phyloP scores from a whole-genome alignment of 2,888 invertebrate species.

The Xanthia togata region DNA sequence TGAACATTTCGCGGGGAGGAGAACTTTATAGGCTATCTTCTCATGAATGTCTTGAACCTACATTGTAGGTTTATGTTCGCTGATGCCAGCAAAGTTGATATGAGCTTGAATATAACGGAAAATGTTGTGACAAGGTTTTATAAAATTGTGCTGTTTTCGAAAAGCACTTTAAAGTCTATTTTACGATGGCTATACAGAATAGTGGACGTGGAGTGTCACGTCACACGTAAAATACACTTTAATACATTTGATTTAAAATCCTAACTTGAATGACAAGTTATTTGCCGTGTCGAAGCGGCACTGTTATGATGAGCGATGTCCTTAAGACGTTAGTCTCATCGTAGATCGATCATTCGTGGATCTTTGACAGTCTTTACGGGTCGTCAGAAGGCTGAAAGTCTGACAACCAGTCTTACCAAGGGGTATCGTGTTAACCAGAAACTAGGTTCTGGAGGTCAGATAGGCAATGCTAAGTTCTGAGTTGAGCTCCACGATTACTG shows the following conservation, averaged over 20 bases:
- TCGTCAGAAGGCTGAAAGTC: background rate
- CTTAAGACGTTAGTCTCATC: too few relatives aligned
- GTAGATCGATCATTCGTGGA: too few relatives aligned
- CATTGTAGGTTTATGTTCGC: constrained; percentile 46
- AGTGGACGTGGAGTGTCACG: too few relatives aligned
- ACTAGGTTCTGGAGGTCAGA: background rate
- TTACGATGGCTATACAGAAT: too few relatives aligned
- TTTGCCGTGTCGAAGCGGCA: too few relatives aligned
- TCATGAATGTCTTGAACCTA: constrained; percentile 29
- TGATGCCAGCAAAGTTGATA: constrained; percentile 23
- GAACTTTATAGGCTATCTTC: constrained; percentile 40
- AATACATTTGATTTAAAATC: too few relatives aligned
- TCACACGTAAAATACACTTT: too few relatives aligned
- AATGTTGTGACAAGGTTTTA: constrained; percentile 11
- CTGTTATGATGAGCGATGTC: too few relatives aligned
- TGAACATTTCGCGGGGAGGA: constrained; percentile 29
- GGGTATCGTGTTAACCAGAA: background rate
- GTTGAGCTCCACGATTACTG: too few relatives aligned
- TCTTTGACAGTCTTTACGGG: background rate
- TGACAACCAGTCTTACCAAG: background rate
- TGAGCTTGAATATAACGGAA: constrained; percentile 13
- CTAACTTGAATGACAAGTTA: too few relatives aligned
- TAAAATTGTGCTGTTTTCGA: constrained; percentile 1
- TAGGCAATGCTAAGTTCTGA: too few relatives aligned
- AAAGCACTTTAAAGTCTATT: background rate